These are phyloP conservation scores for Myrmecophaga tridactyla DNA, from an alignment of 2,113 vertebrate genomes.

Conservation along the genomic window DNA sequence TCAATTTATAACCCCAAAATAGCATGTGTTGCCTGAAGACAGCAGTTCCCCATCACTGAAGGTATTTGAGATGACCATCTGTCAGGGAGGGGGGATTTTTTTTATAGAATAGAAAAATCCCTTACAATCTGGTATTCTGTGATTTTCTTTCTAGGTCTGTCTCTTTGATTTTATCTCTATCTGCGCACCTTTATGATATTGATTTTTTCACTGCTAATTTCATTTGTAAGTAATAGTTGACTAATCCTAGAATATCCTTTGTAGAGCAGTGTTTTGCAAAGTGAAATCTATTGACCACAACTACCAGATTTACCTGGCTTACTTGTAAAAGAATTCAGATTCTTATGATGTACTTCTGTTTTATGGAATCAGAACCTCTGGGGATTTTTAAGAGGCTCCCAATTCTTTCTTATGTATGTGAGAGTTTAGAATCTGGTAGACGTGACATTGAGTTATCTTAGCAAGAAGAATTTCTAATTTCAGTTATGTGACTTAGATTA, in stretches of 20 bases:
- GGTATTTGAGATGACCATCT: slow-evolving; percentile 56
- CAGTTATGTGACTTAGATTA: background rate
- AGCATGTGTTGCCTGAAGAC: slow-evolving; percentile 34
- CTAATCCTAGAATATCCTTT: background rate
- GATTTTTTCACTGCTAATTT: background rate
- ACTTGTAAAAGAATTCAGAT: background rate
- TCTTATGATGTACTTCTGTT: background rate
- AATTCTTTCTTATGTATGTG: background rate
- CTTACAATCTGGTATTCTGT: background rate
- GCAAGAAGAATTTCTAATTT: background rate
- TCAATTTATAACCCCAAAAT: slow-evolving; percentile 41
- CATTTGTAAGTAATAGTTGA: background rate
- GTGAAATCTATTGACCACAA: background rate
- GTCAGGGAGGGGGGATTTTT: background rate
- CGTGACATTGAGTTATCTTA: background rate
- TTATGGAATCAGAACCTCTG: background rate
- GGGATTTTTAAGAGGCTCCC: background rate
- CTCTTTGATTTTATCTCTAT: background rate
- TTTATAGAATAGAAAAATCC: slow-evolving; percentile 27
- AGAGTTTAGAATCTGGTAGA: background rate
- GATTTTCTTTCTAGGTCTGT: slow-evolving; percentile 8
- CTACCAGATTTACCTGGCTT: background rate
- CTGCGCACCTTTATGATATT: background rate
- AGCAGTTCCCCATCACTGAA: slow-evolving; percentile 22
- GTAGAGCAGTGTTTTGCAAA: background rate